A percentile compares a stretch with the other conserved stretches of the same genome.
These are phyloP conservation scores for Glossosoma conforme DNA, from an alignment of 1,140 invertebrate species.

Conservation along the genomic window DNA sequence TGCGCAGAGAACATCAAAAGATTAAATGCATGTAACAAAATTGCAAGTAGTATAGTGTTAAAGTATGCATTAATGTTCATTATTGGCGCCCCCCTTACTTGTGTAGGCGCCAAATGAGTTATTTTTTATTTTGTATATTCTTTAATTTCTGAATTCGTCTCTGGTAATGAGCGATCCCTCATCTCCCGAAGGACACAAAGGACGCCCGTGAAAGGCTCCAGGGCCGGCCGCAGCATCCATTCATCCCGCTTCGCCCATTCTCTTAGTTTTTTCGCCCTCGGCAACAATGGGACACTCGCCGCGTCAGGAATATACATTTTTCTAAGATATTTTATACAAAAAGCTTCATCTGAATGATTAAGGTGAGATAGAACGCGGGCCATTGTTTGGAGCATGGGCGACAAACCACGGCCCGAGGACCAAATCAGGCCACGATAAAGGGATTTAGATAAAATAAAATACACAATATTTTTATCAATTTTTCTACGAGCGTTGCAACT, in stretches of 20 bases:
- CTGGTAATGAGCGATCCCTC: slow-evolving; percentile 24
- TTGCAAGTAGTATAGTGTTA: too few relatives aligned
- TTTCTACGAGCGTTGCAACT: too few relatives aligned
- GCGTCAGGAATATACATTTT: slow-evolving; percentile 32
- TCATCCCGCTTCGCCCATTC: slow-evolving; percentile 23
- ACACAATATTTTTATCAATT: too few relatives aligned
- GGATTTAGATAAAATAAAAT: too few relatives aligned
- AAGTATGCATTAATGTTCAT: too few relatives aligned
- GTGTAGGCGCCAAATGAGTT: background rate
- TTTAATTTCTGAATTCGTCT: too few relatives aligned
- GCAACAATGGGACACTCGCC: slow-evolving; percentile 26
- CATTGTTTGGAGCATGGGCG: slow-evolving; percentile 33
- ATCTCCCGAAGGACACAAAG: slow-evolving; percentile 17
- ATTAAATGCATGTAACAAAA: too few relatives aligned
- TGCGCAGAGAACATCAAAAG: too few relatives aligned
- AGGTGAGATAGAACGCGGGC: slow-evolving; percentile 24
- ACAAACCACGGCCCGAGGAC: too few relatives aligned
- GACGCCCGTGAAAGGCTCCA: slow-evolving; percentile 15
- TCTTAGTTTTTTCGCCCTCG: slow-evolving; percentile 25
- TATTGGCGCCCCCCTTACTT: too few relatives aligned
- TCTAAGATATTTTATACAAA: slow-evolving; percentile 27
- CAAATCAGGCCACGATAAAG: too few relatives aligned
- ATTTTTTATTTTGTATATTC: background rate
- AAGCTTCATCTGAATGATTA: slow-evolving; percentile 31
- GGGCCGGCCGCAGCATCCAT: slow-evolving; percentile 22